phyloP scores from a whole-genome alignment of 2,888 invertebrate genomes.

The Dasysyrphus tricinctus region DNA sequence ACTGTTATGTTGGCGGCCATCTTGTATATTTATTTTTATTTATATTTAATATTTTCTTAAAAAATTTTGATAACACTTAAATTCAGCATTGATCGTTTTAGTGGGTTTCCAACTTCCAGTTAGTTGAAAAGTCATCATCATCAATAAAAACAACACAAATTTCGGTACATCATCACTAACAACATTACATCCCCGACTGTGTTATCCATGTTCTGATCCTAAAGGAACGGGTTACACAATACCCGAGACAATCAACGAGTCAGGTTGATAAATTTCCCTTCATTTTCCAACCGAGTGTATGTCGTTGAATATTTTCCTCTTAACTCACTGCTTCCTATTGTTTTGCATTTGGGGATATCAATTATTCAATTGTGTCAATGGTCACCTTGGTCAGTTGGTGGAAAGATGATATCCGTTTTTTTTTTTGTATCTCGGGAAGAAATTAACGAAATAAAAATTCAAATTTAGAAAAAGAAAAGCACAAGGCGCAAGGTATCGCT shows the following conservation, averaged over 20 bases:
- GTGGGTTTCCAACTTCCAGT: no score
- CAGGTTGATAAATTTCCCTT: conserved; percentile 65
- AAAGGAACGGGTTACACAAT: conserved; percentile 45
- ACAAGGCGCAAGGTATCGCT: conserved; percentile 25
- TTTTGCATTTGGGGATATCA: conserved; percentile 38
- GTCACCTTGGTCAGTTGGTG: conserved; percentile 51
- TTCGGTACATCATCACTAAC: not conserved
- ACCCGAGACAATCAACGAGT: conserved; percentile 20
- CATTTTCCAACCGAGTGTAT: conserved; percentile 12
- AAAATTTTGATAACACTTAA: no score
- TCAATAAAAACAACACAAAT: no score
- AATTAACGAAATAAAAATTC: conserved; percentile 44
- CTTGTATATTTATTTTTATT: no score
- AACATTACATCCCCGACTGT: not conserved
- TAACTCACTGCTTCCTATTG: conserved; percentile 17
- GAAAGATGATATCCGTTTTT: conserved; percentile 69
- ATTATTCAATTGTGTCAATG: conserved; percentile 69
- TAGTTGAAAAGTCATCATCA: no score
- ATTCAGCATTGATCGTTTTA: no score
- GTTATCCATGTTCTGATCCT: conserved; percentile 5
- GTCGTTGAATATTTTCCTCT: conserved; percentile 18
- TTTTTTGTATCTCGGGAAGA: not conserved
- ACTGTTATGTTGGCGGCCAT: no score
- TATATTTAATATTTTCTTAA: no score
- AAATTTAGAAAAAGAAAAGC: conserved; percentile 51